Evolutionary conservation across 2,113 vertebrate species (phyloP), one percentile per base, ranked within the genome.

Genomic region (Diadophis punctatus): DNA sequence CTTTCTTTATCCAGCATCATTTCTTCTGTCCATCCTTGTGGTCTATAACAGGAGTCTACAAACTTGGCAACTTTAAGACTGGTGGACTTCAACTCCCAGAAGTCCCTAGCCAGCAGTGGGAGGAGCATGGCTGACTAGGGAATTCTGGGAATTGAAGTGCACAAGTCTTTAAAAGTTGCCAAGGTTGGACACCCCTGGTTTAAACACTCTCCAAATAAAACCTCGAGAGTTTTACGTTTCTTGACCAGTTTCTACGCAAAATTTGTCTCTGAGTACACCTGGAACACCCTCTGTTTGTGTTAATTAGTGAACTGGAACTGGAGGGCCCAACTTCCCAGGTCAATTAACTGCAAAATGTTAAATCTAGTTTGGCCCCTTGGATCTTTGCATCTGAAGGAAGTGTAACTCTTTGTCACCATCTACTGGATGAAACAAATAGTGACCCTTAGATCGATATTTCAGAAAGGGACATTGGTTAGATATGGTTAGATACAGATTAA

Each of bases 321-420:
- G 8, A 10, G 27, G 39, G 9, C 3, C 16, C 52, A 56, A 22
- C 25, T 86, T 49, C 84, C 39, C 27, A 58, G 34, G 25, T 5
- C 48, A 23, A 30, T 53, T 11, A 30, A 86, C 60, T 90, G 5
- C 48, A 52, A 34, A 10, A 3, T n/a, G 22, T 39, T 51, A 51
- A n/a, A 53, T 23, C 46, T 52, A 34, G 22, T 43, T 52, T 74
- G 49, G 43, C 30, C 11, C 30, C 63, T 7, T 48, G 30, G 91
- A 39, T 25, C 43, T 6, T 34, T 23, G 11, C 52, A 43, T 12
- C 4, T 3, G 39, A 46, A 23, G 30, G 25, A 85, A 84, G 27
- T 49, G 8, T 56, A 92, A 89, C 53, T 86, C 87, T 89, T 92
- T 89, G 52, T 55, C 68, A 16, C 91, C 91, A 92, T 92, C 91